A percentile compares a stretch with the other conserved stretches of the same genome.
phyloP scores from a whole-genome alignment of 1,140 invertebrate genomes.

The Lepidostoma basale region DNA sequence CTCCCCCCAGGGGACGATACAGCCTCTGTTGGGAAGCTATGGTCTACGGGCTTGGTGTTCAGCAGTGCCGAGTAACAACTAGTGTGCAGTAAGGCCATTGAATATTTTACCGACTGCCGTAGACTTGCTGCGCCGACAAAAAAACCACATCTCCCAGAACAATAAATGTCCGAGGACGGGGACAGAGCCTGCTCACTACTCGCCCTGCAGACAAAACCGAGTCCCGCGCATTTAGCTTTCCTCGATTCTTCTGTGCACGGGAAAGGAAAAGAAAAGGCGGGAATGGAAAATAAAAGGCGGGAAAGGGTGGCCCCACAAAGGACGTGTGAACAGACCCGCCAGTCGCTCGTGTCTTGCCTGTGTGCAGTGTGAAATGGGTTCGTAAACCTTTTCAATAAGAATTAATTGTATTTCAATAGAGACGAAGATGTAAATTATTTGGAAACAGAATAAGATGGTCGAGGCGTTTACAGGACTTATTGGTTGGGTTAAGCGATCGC shows the following conservation, averaged over 20 bases:
- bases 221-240: not conserved
- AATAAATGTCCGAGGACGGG: conserved; percentile 26
- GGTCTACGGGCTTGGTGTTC: not conserved
- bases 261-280: not conserved
- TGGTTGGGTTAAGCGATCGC: too few relatives aligned
- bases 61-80: not conserved
- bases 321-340: conserved; percentile 14
- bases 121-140: not conserved
- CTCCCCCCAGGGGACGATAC: too few relatives aligned
- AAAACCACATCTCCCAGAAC: conserved; percentile 17
- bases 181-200: conserved; percentile 14
- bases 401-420: too few relatives aligned
- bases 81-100: conserved; percentile 7
- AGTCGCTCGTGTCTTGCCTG: not conserved
- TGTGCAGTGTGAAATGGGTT: not conserved
- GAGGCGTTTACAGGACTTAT: too few relatives aligned
- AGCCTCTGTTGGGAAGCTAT: too few relatives aligned
- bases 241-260: conserved; percentile 3
- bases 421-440: too few relatives aligned
- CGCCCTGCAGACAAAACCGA: conserved; percentile 10
- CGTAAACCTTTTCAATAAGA: too few relatives aligned
- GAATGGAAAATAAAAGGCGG: not conserved
- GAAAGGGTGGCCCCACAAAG: conserved; percentile 24
- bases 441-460: too few relatives aligned
- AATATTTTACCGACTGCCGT: conserved; percentile 21